These are phyloP conservation scores for Zaprionus ghesquierei DNA, from an alignment of 1,140 invertebrate genomes.

Conservation along the genomic window DNA sequence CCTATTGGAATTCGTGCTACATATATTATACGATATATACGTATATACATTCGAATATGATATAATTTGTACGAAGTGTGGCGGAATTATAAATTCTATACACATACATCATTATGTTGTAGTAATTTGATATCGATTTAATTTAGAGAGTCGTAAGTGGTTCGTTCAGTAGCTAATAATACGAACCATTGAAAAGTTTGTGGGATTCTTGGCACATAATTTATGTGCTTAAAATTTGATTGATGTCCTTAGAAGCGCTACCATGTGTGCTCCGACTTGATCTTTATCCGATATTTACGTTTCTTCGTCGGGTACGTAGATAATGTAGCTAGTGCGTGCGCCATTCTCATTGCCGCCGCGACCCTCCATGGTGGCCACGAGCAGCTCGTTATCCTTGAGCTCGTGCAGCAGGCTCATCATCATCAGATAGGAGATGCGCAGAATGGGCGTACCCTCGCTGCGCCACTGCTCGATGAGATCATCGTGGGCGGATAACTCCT, in stretches of 20 bases:
- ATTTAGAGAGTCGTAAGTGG: too few relatives aligned
- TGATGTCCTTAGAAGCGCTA: too few relatives aligned
- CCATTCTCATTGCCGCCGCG: not conserved
- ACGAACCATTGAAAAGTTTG: too few relatives aligned
- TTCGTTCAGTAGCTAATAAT: too few relatives aligned
- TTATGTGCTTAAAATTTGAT: not conserved
- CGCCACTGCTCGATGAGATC: conserved; percentile 9
- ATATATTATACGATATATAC: too few relatives aligned
- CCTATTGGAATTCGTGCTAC: too few relatives aligned
- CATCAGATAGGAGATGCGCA: conserved; percentile 48
- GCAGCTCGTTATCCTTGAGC: conserved; percentile 31
- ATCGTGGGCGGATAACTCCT: conserved; percentile 15
- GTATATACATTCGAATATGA: too few relatives aligned
- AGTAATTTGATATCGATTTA: too few relatives aligned
- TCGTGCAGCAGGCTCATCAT: conserved; percentile 27
- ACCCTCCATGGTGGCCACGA: conserved; percentile 23
- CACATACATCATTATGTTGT: too few relatives aligned
- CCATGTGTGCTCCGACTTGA: not conserved
- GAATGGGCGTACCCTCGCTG: not conserved
- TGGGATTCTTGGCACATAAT: too few relatives aligned
- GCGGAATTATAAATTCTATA: too few relatives aligned
- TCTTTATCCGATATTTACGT: not conserved
- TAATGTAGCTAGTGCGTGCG: conserved; percentile 36
- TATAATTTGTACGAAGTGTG: too few relatives aligned
- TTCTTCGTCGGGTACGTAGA: conserved; percentile 30